Base-by-base conservation (phyloP, 2,797 vertebrate species). In the Vespertilio murinus region DNA sequence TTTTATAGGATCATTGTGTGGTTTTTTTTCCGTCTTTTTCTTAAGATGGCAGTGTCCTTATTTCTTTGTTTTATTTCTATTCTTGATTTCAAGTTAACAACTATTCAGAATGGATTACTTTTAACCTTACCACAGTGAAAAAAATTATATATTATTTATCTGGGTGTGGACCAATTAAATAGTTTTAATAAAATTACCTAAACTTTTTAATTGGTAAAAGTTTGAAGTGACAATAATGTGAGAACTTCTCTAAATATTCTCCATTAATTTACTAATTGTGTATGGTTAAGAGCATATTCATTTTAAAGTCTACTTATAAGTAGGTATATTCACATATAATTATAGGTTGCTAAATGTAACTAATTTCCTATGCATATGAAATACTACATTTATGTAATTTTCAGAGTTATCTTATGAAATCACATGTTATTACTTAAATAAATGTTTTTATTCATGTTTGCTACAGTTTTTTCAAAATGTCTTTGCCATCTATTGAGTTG, bases 151-250 rank as follows among this genome's bases (percentile, higher is more conserved):
- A 49, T 30, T 78, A 1, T 91, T 74, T 52, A 40, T 45, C 30
- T 84, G 14, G 70, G 1, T 81, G 8, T 61, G 78, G 4, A 90
- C 10, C n/a, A 40, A 56, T 54, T 75, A 89, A 35, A 80, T 82
- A 65, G 74, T 88, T 42, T 90, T 83, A 81, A n/a, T 65, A 88
- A 67, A 91, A 70, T 78, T 42, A 88, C 90, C 54, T 90, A 80
- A 87, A 86, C 25, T 5, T 3, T 40, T 87, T 74, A 67, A 69
- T 81, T 87, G 42, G 2, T 75, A 71, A 82, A 84, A 61, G 11
- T 74, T 78, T 65, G 13, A 90, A 90, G 79, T 74, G 9, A 4
- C 45, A 77, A 30, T 77, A 83, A 54, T 80, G 5, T 7, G 45
- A 84, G 38, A 82, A 1, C 2, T 81, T 95, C 91, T 71, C 16